Percentiles rank a stretch among this genome's conserved stretches.
Evolutionary conservation across 1,140 invertebrate species (phyloP).

Genomic region (Cydia fagiglandana): DNA sequence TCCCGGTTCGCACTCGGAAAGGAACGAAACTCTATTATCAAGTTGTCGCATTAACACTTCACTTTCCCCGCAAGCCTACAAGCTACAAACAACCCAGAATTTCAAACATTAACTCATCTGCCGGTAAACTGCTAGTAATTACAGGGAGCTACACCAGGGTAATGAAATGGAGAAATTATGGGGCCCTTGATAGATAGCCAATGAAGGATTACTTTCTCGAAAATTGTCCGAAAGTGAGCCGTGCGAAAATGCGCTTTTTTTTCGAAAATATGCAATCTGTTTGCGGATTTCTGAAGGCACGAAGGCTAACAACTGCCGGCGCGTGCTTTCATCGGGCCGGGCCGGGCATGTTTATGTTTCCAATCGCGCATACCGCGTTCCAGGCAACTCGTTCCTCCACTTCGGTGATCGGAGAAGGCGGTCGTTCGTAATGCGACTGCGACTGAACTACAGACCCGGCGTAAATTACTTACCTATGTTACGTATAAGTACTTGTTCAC

Average conservation of each 20-base stretch:
- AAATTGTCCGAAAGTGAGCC: constrained; percentile 72
- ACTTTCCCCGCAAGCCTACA: constrained; percentile 59
- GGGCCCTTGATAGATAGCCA: constrained; percentile 63
- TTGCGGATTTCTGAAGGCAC: constrained; percentile 47
- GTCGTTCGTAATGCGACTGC: constrained; percentile 23
- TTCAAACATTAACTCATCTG: constrained; percentile 75
- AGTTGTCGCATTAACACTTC: constrained; percentile 73
- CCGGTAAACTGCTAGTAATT: constrained; percentile 69
- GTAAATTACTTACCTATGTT: constrained; percentile 33
- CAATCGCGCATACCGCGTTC: constrained; percentile 48
- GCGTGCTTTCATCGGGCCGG: constrained; percentile 53
- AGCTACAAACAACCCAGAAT: constrained; percentile 56
- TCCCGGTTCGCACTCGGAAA: constrained; percentile 56
- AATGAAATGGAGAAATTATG: constrained; percentile 57
- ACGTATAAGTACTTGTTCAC: constrained; percentile 21
- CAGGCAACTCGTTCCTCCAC: constrained; percentile 48
- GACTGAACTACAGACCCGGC: constrained; percentile 22
- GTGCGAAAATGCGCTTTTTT: constrained; percentile 59
- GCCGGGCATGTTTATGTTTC: constrained; percentile 57
- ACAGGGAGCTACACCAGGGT: constrained; percentile 52
- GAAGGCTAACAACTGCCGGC: constrained; percentile 48
- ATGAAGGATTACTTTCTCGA: constrained; percentile 75
- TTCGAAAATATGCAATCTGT: constrained; percentile 50
- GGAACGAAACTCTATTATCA: constrained; percentile 67
- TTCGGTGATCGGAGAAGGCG: constrained; percentile 44